Evolutionary conservation across 1,140 invertebrate species (phyloP).

Genomic region (Dreissena polymorpha): DNA sequence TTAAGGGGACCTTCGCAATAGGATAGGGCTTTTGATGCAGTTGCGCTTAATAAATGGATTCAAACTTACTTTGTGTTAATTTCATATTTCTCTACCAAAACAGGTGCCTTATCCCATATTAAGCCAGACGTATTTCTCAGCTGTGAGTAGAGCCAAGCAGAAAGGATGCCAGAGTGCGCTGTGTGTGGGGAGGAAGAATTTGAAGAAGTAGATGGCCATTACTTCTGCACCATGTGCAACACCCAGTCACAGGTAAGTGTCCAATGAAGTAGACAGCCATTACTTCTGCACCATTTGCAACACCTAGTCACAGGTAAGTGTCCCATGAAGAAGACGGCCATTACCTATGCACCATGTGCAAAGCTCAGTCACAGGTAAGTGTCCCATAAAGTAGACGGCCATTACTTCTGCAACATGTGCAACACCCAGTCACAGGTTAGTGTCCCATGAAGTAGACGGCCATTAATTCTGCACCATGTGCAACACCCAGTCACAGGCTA

Average conservation of each 20-base stretch:
- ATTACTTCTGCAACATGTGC: slow-evolving; percentile 58
- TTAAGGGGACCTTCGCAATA: too few relatives aligned
- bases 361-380: slow-evolving; percentile 63
- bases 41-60: too few relatives aligned
- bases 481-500: slow-evolving; percentile 63
- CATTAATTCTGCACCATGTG: slow-evolving; percentile 32
- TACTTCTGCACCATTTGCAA: not conserved
- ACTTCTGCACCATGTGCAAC: slow-evolving; percentile 57
- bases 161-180: slow-evolving; percentile 54
- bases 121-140: too few relatives aligned
- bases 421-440: slow-evolving; percentile 63
- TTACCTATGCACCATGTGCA: slow-evolving; percentile 58
- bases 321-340: slow-evolving; percentile 39
- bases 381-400: slow-evolving; percentile 58
- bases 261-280: not conserved
- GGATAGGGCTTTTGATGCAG: too few relatives aligned
- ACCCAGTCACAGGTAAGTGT: slow-evolving; percentile 62
- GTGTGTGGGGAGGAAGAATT: slow-evolving; percentile 60
- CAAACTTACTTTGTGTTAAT: too few relatives aligned
- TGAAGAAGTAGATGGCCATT: slow-evolving; percentile 61
- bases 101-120: too few relatives aligned
- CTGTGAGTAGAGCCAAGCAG: too few relatives aligned
- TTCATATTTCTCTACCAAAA: too few relatives aligned
- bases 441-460: not conserved
- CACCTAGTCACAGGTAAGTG: slow-evolving; percentile 5